Percentiles rank a stretch among this genome's conserved stretches.
These are phyloP conservation scores for Diplosoma virens DNA, from an alignment of 23 tunicate species.

Conservation along the genomic window DNA sequence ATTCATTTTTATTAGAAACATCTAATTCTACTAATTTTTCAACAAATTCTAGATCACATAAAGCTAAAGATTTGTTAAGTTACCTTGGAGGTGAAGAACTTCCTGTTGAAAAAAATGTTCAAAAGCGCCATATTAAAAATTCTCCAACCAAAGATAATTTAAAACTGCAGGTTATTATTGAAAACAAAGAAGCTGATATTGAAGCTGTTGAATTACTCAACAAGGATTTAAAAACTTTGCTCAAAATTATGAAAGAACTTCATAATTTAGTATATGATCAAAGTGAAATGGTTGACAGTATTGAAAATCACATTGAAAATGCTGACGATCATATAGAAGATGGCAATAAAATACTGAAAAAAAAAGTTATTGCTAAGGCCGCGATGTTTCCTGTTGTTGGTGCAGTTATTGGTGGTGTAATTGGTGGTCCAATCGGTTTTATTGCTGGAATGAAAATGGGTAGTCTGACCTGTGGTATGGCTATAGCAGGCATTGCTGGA, in stretches of 20 bases:
- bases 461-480: conserved; percentile 50
- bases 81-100: conserved; percentile 19
- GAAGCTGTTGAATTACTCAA: conserved; percentile 3
- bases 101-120: no score
- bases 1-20: neutral
- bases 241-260: conserved; percentile 4
- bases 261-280: conserved; percentile 50
- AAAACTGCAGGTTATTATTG: no score
- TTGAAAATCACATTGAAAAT: conserved; percentile 46
- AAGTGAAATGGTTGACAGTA: conserved; percentile 51
- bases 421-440: conserved; percentile 80
- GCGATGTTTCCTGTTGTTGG: conserved; percentile 88
- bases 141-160: no score
- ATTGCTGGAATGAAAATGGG: conserved; percentile 77
- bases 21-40: neutral
- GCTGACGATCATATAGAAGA: conserved; percentile 44
- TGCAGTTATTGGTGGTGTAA: conserved; percentile 81
- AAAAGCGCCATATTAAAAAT: no score
- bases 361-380: conserved; percentile 56
- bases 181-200: neutral
- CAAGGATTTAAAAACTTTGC: conserved; percentile 3
- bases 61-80: conserved; percentile 54
- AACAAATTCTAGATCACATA: conserved; percentile 17
- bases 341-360: conserved; percentile 50
- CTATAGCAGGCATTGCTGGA: conserved; percentile 87